Base-by-base conservation (phyloP, 2,888 invertebrate genomes). In the Latheticus oryzae region DNA sequence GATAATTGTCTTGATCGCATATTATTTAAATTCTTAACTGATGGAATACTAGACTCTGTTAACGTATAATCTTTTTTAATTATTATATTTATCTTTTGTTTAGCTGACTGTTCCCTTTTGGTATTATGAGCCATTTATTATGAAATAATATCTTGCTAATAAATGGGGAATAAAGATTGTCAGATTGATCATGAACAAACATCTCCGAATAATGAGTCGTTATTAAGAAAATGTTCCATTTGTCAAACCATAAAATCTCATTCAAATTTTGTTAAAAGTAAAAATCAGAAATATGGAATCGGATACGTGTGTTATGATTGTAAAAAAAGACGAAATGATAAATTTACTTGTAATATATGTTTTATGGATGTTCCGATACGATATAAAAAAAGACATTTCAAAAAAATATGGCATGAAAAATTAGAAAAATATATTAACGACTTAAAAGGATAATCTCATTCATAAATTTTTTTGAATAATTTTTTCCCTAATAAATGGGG, bases 281-380 rank as follows among this genome's bases (percentile, higher is more conserved):
- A 45, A 45, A 45, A 45, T 45, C 45, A 45, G 28, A 45, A 45
- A 45, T 45, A 19, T 45, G 32, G 45, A 45, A 45, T 45, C 16
- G 32, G 45, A 38, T 38, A 38, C 21, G 9, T 17, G 3, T 38
- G 21, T 38, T 38, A 19, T 38, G 38, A 32, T 12, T 32, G 32
- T 32, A 32, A 32, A 32, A 32, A 38, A 38, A 38, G 21, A 38
- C 43, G 17, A 43, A 43, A 43, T 43, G 30, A 26, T 43, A 43
- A 43, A 43, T 43, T 43, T 43, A 43, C 30, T 45, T 45, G 45
- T 45, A 45, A 45, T 45, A 45, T 45, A 32, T 45, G 45, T 15
- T 42, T 42, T 42, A 42, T 42, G 24, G 42, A 42, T 12, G 42
- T 24, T 9, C 24, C 24, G 28, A 45, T 19, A 32, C 32, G 21